These are phyloP conservation scores for Monopterus albus DNA, from an alignment of 2,113 vertebrate species.

Conservation along the genomic window DNA sequence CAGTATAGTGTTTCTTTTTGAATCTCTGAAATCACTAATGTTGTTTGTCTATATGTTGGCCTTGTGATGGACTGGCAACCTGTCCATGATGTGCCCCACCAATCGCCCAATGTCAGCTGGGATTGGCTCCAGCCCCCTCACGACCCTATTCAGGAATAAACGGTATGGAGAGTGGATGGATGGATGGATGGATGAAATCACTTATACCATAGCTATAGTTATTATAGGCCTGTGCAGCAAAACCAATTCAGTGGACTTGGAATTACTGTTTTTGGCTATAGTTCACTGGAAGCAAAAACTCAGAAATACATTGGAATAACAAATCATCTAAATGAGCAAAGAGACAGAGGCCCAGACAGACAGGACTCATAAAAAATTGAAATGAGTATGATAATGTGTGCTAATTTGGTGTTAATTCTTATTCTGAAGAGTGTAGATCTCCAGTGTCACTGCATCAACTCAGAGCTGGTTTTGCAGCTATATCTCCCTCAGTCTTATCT, in stretches of 20 bases:
- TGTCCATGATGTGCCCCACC: too few relatives aligned
- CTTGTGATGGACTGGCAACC: too few relatives aligned
- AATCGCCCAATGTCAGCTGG: too few relatives aligned
- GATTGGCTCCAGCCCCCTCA: too few relatives aligned
- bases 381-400: slow-evolving; percentile 68
- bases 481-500: slow-evolving; percentile 22
- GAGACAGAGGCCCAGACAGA: slow-evolving; percentile 21
- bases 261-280: slow-evolving; percentile 6
- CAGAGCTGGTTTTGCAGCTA: slow-evolving; percentile 40
- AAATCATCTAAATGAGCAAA: slow-evolving; percentile 15
- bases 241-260: slow-evolving; percentile 27
- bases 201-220: too few relatives aligned
- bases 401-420: slow-evolving; percentile 62
- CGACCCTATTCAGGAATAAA: too few relatives aligned
- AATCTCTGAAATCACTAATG: slow-evolving; percentile 21
- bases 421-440: slow-evolving; percentile 38
- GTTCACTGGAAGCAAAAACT: slow-evolving; percentile 22
- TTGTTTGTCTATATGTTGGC: too few relatives aligned
- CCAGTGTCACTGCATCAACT: slow-evolving; percentile 28
- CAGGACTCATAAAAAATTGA: slow-evolving; percentile 23
- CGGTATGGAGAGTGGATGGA: too few relatives aligned
- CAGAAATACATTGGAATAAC: slow-evolving; percentile 18
- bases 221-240: slow-evolving; percentile 19
- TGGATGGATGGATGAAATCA: too few relatives aligned
- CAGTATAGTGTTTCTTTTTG: background rate